These are phyloP conservation scores for Drosophila sp. DNA, from an alignment of 1,140 invertebrate species.

Conservation along the genomic window DNA sequence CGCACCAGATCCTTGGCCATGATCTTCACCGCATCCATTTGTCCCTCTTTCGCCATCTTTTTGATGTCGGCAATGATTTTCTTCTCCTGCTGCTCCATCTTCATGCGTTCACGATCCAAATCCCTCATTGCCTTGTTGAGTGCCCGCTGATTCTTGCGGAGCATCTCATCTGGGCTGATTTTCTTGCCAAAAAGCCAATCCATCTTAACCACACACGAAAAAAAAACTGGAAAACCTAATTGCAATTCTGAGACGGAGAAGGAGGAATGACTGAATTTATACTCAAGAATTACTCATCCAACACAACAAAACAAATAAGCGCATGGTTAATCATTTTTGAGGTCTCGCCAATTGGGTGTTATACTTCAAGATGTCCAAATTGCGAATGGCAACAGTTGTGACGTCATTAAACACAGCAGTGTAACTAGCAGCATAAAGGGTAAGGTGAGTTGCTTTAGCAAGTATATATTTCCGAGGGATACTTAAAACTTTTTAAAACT, in stretches of 20 bases:
- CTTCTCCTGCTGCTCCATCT: conserved; percentile 99
- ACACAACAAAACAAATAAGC: conserved; percentile 58
- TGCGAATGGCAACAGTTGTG: conserved; percentile 10
- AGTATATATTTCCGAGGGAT: too few relatives aligned
- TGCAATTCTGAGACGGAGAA: conserved; percentile 25
- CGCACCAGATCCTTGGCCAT: conserved; percentile 99
- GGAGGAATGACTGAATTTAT: conserved; percentile 40
- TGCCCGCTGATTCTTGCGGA: conserved; percentile 98
- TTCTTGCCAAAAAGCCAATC: conserved; percentile 99
- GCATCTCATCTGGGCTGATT: conserved; percentile 98
- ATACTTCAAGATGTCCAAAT: background rate
- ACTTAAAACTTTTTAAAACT: background rate
- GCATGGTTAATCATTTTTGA: conserved; percentile 25
- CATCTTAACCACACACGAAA: conserved; percentile 84
- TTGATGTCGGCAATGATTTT: conserved; percentile 99
- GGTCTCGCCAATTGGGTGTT: conserved; percentile 13
- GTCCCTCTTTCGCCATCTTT: conserved; percentile 99
- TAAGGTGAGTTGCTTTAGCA: background rate
- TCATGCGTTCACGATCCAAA: conserved; percentile 95
- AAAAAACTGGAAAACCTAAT: conserved; percentile 21
- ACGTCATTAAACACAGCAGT: background rate
- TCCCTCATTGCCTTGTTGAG: conserved; percentile 99
- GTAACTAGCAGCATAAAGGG: background rate
- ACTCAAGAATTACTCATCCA: conserved; percentile 69
- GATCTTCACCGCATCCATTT: conserved; percentile 99